Evolutionary conservation across 2,888 invertebrate species (phyloP).

Genomic region (Deroplatys truncata): DNA sequence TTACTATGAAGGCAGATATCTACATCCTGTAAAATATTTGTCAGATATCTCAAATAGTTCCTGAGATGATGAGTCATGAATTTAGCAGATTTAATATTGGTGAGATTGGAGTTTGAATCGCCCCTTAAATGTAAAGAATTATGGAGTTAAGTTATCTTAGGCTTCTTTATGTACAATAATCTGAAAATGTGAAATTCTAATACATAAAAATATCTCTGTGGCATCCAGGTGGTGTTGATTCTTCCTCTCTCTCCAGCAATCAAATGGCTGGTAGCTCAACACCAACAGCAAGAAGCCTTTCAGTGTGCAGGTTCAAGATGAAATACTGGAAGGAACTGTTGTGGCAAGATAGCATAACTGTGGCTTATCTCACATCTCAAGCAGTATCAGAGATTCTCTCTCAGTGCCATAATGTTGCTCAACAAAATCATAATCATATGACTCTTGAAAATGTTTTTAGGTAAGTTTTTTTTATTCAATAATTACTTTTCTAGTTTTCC

Average conservation of each 20-base stretch:
- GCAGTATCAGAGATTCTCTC: constrained; percentile 22
- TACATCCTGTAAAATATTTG: no score
- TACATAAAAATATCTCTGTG: background rate
- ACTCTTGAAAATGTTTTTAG: constrained; percentile 18
- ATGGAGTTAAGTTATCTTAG: no score
- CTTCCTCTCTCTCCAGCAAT: background rate
- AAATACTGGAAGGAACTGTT: constrained; percentile 16
- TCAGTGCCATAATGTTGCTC: constrained; percentile 9
- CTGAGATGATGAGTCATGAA: no score
- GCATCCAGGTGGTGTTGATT: background rate
- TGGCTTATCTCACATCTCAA: constrained; percentile 21
- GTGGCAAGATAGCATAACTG: constrained; percentile 24
- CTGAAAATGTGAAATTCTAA: background rate
- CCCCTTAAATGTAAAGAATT: no score
- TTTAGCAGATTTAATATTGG: no score
- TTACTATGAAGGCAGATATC: no score
- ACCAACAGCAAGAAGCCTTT: background rate
- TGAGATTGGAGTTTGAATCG: no score
- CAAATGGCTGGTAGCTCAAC: background rate
- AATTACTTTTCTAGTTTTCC: no score
- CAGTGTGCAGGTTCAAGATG: constrained; percentile 5
- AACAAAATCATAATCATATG: constrained; percentile 19
- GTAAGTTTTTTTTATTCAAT: constrained; percentile 3
- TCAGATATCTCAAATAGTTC: no score
- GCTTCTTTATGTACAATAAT: no score